A percentile compares a stretch with the other conserved stretches of the same genome.
Evolutionary conservation across 2,113 vertebrate genomes (phyloP).

Genomic region (Leucoraja erinaceus): DNA sequence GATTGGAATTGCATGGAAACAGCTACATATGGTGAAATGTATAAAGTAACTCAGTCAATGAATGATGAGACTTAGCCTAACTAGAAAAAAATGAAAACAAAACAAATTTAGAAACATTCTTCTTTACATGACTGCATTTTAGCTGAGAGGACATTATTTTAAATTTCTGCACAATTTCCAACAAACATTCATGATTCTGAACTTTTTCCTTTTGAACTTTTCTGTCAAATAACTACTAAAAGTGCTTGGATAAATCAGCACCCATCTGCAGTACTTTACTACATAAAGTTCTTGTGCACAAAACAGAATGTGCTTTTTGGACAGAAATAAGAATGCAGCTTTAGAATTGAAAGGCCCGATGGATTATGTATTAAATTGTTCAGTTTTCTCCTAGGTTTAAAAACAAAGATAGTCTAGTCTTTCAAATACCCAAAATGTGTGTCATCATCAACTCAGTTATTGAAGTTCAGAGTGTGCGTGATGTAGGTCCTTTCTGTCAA

Average conservation of each 20-base stretch:
- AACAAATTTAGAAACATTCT: background rate
- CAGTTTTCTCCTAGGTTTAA: background rate
- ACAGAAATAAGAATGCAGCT: background rate
- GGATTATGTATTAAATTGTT: background rate
- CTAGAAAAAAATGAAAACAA: background rate
- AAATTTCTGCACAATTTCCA: background rate
- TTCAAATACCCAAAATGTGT: constrained; percentile 26
- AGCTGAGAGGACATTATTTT: background rate
- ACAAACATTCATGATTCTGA: background rate
- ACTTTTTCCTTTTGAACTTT: background rate
- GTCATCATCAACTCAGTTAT: background rate
- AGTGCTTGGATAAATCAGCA: background rate
- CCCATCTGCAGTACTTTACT: background rate
- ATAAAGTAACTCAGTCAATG: background rate
- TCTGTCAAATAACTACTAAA: background rate
- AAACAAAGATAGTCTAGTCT: background rate
- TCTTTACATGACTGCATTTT: background rate
- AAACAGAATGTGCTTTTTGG: background rate
- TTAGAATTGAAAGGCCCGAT: background rate
- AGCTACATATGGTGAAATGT: background rate
- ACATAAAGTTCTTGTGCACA: background rate
- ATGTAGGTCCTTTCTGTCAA: constrained; percentile 41
- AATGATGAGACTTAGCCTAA: background rate
- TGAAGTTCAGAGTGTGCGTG: constrained; percentile 36
- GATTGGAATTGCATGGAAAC: no score